Evolutionary conservation across 2,113 vertebrate genomes (phyloP), one percentile per base, ranked within the genome.

Genomic region (Tursiops truncatus): DNA sequence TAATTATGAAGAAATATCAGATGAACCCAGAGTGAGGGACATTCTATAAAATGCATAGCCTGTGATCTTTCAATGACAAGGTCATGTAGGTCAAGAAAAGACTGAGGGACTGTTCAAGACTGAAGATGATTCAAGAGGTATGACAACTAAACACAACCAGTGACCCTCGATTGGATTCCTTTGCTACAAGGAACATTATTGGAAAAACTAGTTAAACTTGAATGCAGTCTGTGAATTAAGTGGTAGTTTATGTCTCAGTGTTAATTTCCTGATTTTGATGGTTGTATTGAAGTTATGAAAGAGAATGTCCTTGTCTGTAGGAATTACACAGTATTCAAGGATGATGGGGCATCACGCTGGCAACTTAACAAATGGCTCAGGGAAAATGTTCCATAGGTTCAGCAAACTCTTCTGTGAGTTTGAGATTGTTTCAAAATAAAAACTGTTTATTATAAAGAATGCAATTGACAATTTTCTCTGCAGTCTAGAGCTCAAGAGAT

Each of bases 381-480:
- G 41, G 13, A 44, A 28, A 68, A 25, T 17, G 62, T 94, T 36
- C 65, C 74, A 8, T 36, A 83, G 71, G 62, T 67, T 23, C 56
- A 63, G 21, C 38, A 91, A 80, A 63, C 9, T 62, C 86, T 89
- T 83, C 60, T 62, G 1, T 56, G 79, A 96, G 14, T 65, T 6
- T 84, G 36, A 84, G 9, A 81, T 12, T 18, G 44, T 77, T 73
- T 80, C 14, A 91, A 91, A 94, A 36, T 81, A 81, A 96, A 96
- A 88, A 53, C 33, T 82, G 0, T 76, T 41, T 58, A 71, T 41
- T 88, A 50, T 63, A 41, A 96, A 82, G 81, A 77, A 85, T 53
- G 36, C 31, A 80, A 71, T 1, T 62, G 68, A 79, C 50, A 33
- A 73, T 56, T 44, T 50, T 50, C 62, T 62, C 68, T 28, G 23